Base-by-base conservation (phyloP, 2,797 vertebrate genomes). In the Aulostomus chinensis region DNA sequence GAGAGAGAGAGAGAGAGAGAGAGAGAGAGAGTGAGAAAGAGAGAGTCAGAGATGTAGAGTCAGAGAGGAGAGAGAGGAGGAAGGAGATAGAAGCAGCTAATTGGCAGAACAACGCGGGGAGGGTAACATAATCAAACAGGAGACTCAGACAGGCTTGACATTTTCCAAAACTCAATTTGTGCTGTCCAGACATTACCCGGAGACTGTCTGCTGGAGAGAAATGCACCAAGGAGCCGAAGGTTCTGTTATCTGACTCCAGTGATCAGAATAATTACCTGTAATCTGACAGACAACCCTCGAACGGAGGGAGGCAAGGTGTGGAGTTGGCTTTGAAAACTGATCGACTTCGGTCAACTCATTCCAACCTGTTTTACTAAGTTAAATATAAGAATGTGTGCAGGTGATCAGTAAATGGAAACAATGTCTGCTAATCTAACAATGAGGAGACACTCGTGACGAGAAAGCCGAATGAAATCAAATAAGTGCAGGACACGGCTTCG, bases 161-260 rank as follows among this genome's bases (percentile, higher is more conserved):
- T 89, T 88, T 83, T 52, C 51, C 47, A 46, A 85, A 87, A 88
- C 74, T 81, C 58, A 77, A 86, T 86, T 88, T 82, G 60, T 74
- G 64, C 56, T 34, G 34, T 67, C 62, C 76, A 80, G 73, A 78
- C 50, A 14, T 49, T 36, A 50, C 49, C 51, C 39, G 1, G 47
- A 48, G 70, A 39, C 58, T 51, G 61, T 47, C 21, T 62, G 50
- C 43, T 62, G 22, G 17, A 20, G 61, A 50, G 45, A 73, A 73
- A 76, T n/a, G n/a, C 29, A 61, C 7, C 10, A 17, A 34, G 7
- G 39, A 53, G 53, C 17, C 58, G 58, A 34, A 55, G 16, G 30
- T 42, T 68, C 17, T 14, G 32, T 17, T 38, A 39, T 53, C 11
- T 14, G 36, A 55, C 35, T 58, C 24, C 11, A 14, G 22, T 26